Conservation (phyloP, 2,888 invertebrate species). For the Lasioglossum figueresi region DNA sequence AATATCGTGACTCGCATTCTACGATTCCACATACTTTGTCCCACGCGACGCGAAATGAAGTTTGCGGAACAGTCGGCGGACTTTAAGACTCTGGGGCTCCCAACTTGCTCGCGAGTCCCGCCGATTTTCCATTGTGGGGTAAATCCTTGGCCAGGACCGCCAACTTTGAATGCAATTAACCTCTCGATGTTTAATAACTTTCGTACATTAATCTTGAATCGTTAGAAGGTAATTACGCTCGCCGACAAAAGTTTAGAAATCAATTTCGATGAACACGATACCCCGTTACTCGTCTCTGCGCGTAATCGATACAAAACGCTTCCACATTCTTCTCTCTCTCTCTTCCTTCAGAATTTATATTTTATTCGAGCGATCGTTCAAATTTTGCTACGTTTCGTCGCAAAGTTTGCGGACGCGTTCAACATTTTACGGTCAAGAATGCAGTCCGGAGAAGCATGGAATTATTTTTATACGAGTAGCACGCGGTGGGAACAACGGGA, state of each 20-base stretch:
- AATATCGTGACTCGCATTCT: slow-evolving; percentile 68
- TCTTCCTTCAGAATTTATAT: not conserved
- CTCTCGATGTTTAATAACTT: slow-evolving; percentile 5
- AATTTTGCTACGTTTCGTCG: not conserved
- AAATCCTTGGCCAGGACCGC: slow-evolving; percentile 38
- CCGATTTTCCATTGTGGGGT: slow-evolving; percentile 58
- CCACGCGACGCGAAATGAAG: slow-evolving; percentile 66
- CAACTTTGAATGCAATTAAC: slow-evolving; percentile 26
- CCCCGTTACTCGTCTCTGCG: not conserved
- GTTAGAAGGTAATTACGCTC: not conserved
- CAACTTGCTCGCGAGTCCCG: slow-evolving; percentile 45
- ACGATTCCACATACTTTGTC: slow-evolving; percentile 65
- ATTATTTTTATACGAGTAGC: slow-evolving; percentile 8
- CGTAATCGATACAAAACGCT: not conserved
- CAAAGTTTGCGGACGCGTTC: not conserved
- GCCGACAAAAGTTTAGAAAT: not conserved
- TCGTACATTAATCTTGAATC: not conserved
- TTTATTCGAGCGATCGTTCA: not conserved
- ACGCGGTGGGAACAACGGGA: not conserved
- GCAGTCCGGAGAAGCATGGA: not conserved
- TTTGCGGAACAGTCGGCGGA: slow-evolving; percentile 67
- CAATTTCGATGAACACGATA: not conserved
- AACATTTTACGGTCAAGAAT: not conserved
- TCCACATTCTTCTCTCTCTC: not conserved
- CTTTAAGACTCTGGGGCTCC: slow-evolving; percentile 63